Base-by-base conservation (phyloP, 2,113 vertebrate genomes). In the Paralichthys olivaceus region DNA sequence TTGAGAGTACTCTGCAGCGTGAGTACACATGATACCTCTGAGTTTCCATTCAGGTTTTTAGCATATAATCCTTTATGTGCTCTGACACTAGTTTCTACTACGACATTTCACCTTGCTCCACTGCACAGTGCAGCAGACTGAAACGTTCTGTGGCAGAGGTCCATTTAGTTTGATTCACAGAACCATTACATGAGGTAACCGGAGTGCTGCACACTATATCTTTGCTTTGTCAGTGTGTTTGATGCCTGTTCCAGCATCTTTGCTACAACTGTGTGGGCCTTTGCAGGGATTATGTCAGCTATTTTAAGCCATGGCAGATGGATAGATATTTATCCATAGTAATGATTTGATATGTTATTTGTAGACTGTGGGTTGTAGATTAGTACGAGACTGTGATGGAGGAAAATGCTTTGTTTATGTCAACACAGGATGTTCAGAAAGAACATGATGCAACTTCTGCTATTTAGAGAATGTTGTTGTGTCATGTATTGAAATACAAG, bases 1-100 rank as follows among this genome's bases (percentile, higher is more conserved):
- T 96, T 40, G 90, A 95, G 87, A 91, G 86, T 84, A 93, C 90
- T 49, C 91, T 89, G 89, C 93, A 95, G 91, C 92, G 96, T 97
- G 89, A 95, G 96, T 93, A 75, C 56, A 79, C 29, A 26, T 19
- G 28, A 72, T 22, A 62, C 58, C 86, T 76, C 5, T 19, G 11
- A 20, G 3, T 6, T 17, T 22, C 53, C 28, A 54, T 53, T 40
- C 32, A 77, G 66, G 67, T 40, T 74, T 81, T 73, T 75, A 3
- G 25, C 40, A 1, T 40, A 11, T 62, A 58, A 55, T 68, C 20
- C 34, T 49, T 13, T 58, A 23, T 58, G 28, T 79, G 26, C 11
- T 49, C 58, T 49, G 1, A 64, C 55, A 56, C 53, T 2, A 8
- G 65, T 76, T 32, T n/a, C 40, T 53, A 43, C 51, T 23, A 40